Evolutionary conservation across 1,140 invertebrate species (phyloP), one percentile per base, ranked within the genome.

Genomic region (Macrocentrus cingulum): DNA sequence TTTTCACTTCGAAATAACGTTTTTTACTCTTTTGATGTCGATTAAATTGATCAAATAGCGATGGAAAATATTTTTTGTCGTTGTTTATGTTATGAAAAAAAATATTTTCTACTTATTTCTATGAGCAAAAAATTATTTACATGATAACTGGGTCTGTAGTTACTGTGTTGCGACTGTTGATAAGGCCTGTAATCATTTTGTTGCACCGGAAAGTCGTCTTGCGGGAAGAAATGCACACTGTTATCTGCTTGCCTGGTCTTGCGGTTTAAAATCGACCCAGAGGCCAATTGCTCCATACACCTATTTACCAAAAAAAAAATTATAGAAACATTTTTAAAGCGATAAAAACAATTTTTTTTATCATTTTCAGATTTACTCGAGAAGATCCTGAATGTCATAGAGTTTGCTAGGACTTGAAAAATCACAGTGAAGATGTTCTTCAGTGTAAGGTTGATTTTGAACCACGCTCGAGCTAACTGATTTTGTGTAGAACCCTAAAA

Each of bases 381-480:
- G 19, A 11, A 77, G 61, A 66, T 77, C 75, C 1, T 61, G 54
- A 19, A 69, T 55, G 16, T 66, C 59, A n/a, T 77, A 74, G 18
- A 56, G 64, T 48, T 57, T 70, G 7, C 54, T 63, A n/a, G 62
- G 9, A 8, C 15, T 45, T 8, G 58, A 45, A 25, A 67, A 67
- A 41, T 56, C 46, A 20, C 69, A 69, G 34, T 50, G 54, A 60
- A 16, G 41, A 15, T 32, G 19, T 15, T 32, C 59, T 22, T 48
- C 45, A 37, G 42, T 52, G 36, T 62, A 18, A 22, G 32, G 49
- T 41, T 52, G 51, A 58, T 55, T 44, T 36, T 63, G 50, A 37
- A 45, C 48, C 2, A 51, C 20, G 50, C 52, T 60, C 7, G 58
- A 58, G 20, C 39, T 19, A 39, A 52, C 53, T 49, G 25, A 13